phyloP scores from a whole-genome alignment of 2,113 vertebrate genomes.

The Procapra przewalskii region DNA sequence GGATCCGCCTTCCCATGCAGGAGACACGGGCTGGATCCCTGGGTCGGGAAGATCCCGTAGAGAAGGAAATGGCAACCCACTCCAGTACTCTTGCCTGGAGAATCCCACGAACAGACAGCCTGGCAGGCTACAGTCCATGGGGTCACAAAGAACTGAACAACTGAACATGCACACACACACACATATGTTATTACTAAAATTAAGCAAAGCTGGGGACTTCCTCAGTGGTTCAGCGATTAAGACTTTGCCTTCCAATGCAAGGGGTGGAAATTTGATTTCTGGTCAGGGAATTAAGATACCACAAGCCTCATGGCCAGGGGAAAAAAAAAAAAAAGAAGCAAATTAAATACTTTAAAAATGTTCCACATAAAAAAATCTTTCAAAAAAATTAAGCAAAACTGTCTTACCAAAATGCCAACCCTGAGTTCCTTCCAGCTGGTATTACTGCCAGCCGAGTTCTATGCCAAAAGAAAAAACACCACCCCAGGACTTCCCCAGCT shows the following conservation, averaged over 20 bases:
- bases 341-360: background rate
- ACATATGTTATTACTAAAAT: background rate
- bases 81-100: background rate
- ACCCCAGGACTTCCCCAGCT: background rate
- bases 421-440: background rate
- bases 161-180: background rate
- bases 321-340: background rate
- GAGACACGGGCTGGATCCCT: background rate
- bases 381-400: background rate
- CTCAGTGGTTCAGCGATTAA: background rate
- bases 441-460: background rate
- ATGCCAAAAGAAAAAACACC: background rate
- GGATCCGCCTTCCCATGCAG: background rate
- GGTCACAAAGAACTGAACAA: background rate
- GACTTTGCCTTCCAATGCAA: background rate
- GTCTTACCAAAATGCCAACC: background rate
- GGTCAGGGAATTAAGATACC: background rate
- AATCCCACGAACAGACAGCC: background rate
- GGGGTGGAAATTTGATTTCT: background rate
- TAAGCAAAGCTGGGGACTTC: background rate
- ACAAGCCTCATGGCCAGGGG: background rate
- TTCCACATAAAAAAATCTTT: background rate
- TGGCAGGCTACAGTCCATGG: background rate
- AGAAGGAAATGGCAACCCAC: background rate
- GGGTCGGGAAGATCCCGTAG: background rate